Evolutionary conservation across 1,140 invertebrate genomes (phyloP), one percentile per base, ranked within the genome.

Genomic region (Drosophila takahashii): DNA sequence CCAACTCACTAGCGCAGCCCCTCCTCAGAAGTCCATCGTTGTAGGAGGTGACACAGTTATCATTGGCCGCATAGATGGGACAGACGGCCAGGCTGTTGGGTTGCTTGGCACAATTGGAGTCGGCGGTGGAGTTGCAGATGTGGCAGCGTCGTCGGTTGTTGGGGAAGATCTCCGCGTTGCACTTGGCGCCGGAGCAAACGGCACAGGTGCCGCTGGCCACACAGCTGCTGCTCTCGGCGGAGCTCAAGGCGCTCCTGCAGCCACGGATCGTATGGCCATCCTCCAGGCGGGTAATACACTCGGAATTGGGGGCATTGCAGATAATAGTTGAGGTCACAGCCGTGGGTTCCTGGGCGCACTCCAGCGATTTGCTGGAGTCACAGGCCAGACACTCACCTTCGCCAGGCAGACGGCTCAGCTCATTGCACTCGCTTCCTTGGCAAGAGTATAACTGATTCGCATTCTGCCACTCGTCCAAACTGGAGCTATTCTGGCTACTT

Each of bases 81-180:
- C 90, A 92, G 29, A 92, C 47, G 50, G 71, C 56, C 37, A 77
- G 2, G 13, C 50, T 16, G 8, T 80, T 74, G 1, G 90, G 90
- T 0, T 64, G 9, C n/a, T 51, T 41, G 18, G 36, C 37, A 27
- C 90, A 92, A 0, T 58, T 47, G 4, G 26, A 0, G n/a, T 86
- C 47, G 5, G 57, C 57, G 0, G 22, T 50, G 3, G 90, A 90
- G 15, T 84, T 80, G 54, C 90, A 92, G 13, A 91, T 90, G 52
- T 91, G 81, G 32, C 90, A 92, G 11, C 50, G 62, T 4, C 70
- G 78, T 13, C 90, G 78, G 51, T 80, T 73, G 22, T 22, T 64
- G 15, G 90, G 90, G 67, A 86, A 91, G 6, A 90, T 50, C 41
- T 79, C 53, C 0, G 13, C 29, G 26, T 92, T 92, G 52, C 90